Evolutionary conservation across 2,113 vertebrate species (phyloP), one percentile per base, ranked within the genome.

Genomic region (Paradisaea rubra): DNA sequence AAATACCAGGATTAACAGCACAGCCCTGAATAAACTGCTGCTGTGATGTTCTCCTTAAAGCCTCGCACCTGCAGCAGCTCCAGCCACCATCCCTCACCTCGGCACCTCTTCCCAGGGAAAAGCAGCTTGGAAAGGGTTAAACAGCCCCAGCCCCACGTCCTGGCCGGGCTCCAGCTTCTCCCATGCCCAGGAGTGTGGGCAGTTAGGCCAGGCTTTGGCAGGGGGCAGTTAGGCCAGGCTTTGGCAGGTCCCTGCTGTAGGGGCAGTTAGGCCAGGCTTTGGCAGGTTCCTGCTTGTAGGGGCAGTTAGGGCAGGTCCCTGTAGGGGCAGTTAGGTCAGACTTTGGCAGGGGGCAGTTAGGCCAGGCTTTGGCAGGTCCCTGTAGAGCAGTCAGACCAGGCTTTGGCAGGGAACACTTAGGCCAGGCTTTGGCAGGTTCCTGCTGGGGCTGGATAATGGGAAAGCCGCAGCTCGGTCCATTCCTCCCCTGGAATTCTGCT

Each of bases 71-170:
- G 77, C 77, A 45, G 60, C 76, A 6, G 2, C 73, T 19, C 57
- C 72, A 14, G 42, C 20, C 56, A 3, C 27, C 0, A 42, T 2
- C 60, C 57, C 63, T 3, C 2, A 0, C 30, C 31, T 4, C 4
- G 1, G 57, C 30, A 37, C 12, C 61, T 8, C 13, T 16, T 15
- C 8, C 21, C 37, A 2, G 50, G 65, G 41, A 45, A 20, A 20
- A 37, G 11, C 53, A 7, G 87, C 33, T 6, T 47, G 1, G 14
- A 31, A 84, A 81, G 84, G 0, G 21, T 87, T 78, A 86, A 83
- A 31, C 8, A 25, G 30, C 27, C 53, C 66, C 65, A 4, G 45
- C 50, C 27, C 69, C 25, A 1, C 6, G 1, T 8, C 33, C 28
- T 0, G 28, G 71, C 12, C n/a, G 2, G 1, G 20, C 45, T 45